These are phyloP conservation scores for Lepisosteus osseus DNA, from an alignment of 2,113 vertebrate genomes.

Conservation along the genomic window DNA sequence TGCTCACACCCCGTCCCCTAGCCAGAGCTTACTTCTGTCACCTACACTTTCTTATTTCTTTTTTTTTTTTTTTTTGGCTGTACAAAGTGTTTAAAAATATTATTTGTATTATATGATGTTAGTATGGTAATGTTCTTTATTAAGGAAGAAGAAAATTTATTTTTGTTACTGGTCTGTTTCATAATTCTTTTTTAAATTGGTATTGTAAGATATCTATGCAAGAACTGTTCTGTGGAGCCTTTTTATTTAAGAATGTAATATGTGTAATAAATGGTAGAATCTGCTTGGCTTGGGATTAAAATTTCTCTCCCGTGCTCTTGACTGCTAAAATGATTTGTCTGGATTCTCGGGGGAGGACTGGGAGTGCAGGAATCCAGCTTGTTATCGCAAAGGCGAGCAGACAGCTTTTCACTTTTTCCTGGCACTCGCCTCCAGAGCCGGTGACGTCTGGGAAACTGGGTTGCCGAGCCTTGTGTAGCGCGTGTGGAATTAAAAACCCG, in stretches of 20 bases:
- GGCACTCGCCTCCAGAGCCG: too few species aligned
- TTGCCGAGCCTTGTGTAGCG: too few species aligned
- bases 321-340: too few species aligned
- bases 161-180: constrained; percentile 99
- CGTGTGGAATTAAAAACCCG: too few species aligned
- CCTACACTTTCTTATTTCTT: constrained; percentile 69
- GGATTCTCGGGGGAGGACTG: too few species aligned
- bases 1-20: constrained; percentile 31
- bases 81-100: constrained; percentile 96
- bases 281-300: constrained; percentile 75
- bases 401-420: too few species aligned
- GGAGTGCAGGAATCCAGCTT: too few species aligned
- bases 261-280: constrained; percentile 99
- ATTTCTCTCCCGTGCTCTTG: constrained; percentile 18
- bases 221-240: constrained; percentile 99
- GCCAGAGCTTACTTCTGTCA: constrained; percentile 75
- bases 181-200: constrained; percentile 99
- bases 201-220: constrained; percentile 99
- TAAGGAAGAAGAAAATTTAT: constrained; percentile 99
- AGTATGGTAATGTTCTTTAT: constrained; percentile 99
- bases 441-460: too few species aligned
- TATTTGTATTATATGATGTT: constrained; percentile 99
- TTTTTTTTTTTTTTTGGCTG: constrained; percentile 76
- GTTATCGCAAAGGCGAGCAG: too few species aligned
- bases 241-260: constrained; percentile 99